Evolutionary conservation across 2,797 vertebrate species (phyloP).

Genomic region (Momotus momota): DNA sequence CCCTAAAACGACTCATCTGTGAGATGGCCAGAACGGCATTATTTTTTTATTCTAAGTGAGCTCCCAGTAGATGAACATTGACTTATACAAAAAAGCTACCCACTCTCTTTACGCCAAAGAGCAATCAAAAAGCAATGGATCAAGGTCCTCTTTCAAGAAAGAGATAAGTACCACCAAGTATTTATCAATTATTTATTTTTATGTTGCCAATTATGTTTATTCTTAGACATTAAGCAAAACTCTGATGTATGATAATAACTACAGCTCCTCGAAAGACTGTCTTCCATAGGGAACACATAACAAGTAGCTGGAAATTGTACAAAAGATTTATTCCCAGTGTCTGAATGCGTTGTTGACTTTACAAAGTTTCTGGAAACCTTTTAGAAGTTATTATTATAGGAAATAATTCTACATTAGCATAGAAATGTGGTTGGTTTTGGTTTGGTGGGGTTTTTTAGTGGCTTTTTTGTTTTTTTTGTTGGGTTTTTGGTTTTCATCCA

Average conservation of each 20-base stretch:
- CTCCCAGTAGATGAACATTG: background rate
- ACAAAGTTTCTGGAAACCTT: background rate
- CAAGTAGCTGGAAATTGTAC: background rate
- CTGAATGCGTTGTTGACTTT: background rate
- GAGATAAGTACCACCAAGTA: background rate
- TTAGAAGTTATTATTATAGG: background rate
- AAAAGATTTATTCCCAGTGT: background rate
- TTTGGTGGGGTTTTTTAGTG: too few species aligned
- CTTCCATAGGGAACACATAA: background rate
- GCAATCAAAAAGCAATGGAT: background rate
- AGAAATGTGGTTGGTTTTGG: background rate
- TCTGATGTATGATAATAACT: background rate
- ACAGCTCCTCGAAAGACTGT: background rate
- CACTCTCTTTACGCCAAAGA: background rate
- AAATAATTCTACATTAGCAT: background rate
- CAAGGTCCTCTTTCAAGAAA: background rate
- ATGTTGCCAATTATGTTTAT: background rate
- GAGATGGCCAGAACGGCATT: background rate
- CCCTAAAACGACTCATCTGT: background rate
- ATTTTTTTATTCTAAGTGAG: background rate
- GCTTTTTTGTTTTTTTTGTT: too few species aligned
- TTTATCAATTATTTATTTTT: background rate
- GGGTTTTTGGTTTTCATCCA: background rate
- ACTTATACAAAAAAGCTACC: background rate
- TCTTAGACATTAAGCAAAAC: background rate